Evolutionary conservation across 2,797 vertebrate genomes (phyloP).

Genomic region (Anas georgica): DNA sequence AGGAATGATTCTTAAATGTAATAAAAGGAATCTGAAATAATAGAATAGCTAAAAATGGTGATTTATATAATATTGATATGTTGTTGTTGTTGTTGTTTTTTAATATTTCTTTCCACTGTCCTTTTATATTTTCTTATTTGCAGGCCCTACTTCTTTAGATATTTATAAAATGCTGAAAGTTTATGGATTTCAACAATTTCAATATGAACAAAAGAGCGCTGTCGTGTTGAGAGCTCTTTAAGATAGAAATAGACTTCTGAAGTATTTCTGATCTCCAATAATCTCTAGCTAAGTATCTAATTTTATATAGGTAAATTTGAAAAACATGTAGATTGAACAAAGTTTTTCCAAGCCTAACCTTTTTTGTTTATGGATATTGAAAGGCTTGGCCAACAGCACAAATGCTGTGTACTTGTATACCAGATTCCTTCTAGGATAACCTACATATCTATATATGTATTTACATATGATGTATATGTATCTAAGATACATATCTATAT

Average conservation of each 20-base stretch:
- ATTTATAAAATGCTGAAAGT: background rate
- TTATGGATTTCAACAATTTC: background rate
- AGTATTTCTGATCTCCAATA: background rate
- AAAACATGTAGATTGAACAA: background rate
- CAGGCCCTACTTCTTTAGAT: background rate
- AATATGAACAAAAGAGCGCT: background rate
- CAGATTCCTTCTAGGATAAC: background rate
- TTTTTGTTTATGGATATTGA: background rate
- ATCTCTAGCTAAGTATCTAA: background rate
- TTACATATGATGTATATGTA: background rate
- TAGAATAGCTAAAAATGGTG: background rate
- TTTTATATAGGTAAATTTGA: background rate
- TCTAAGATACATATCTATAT: background rate
- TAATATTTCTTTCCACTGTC: background rate
- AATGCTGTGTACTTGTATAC: background rate
- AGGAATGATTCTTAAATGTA: conserved; percentile 17
- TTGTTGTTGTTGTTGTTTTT: background rate
- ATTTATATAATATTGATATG: background rate
- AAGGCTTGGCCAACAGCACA: background rate
- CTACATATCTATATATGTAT: background rate
- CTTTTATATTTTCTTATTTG: background rate
- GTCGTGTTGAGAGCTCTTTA: background rate
- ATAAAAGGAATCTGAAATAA: background rate
- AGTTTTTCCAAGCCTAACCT: background rate
- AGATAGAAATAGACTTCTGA: background rate